Evolutionary conservation across 2,113 vertebrate species (phyloP), one percentile per base, ranked within the genome.

Genomic region (Pedetes capensis): DNA sequence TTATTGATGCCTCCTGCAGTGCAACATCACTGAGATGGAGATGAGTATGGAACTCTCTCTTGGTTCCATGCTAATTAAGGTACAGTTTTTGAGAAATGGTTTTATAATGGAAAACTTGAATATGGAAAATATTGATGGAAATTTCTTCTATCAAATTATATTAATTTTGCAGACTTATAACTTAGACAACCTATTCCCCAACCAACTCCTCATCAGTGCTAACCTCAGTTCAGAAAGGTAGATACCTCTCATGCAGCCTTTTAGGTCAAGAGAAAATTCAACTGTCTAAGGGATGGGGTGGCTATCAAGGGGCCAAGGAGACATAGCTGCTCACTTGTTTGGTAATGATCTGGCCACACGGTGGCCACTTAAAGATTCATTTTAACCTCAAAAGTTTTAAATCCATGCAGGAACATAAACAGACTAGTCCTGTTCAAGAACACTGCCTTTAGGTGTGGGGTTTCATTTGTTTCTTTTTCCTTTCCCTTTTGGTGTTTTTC

Each of bases 51-150:
- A 57, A 49, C 29, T 51, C 32, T 17, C 44, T 39, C 87, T 85
- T 8, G 17, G 17, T 84, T 89, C 55, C 10, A 84, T 37, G 34
- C 75, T 93, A 84, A 96, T 96, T 93, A 94, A 59, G 71, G 42
- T 18, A 61, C 14, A 57, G 34, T 95, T 89, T n/a, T 39, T 87
- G 66, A 96, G 95, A 92, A 87, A 55, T 64, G 22, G 72, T 93
- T 96, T 79, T 95, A 87, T 49, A 84, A 72, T 78, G 34, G 25
- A 85, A 96, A 94, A 82, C 5, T 76, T 37, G 16, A 80, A 74
- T 27, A 82, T 68, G 69, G 49, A 78, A 86, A 89, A 57, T 87
- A 71, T 1, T 75, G 53, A 81, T 83, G 25, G 37, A 53, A 76
- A 59, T 81, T 75, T 95, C 23, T 87, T 89, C 29, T 49, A 68